Base-by-base conservation (phyloP, 2,888 invertebrate genomes). In the Erebia epiphron region DNA sequence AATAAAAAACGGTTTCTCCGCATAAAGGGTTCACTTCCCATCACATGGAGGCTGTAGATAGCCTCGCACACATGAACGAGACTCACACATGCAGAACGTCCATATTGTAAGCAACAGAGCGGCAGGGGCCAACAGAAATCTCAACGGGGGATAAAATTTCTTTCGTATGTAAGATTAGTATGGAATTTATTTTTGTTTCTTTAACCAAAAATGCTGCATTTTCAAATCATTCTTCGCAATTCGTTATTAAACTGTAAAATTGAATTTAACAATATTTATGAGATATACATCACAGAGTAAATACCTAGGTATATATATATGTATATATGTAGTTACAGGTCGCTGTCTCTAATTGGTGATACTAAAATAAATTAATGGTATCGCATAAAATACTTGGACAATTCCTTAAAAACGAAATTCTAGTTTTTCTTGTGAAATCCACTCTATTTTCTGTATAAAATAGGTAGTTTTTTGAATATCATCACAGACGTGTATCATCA, bases 1-100 rank as follows among this genome's bases (percentile, higher is more conserved):
- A 91, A 92, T 93, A 94, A 91, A 93, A 94, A 94, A 93, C 89
- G 86, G 91, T 91, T 90, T 91, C 91, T 86, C 86, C 85, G 85
- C 90, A 87, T 90, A 93, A 93, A 94, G 94, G 94, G 94, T 94
- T 94, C 90, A 94, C 93, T 94, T 94, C 94, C 94, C 93, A 94
- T 93, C 90, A 87, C 87, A 86, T 83, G 86, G 85, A 88, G 86
- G 86, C 87, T 89, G 87, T 85, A 85, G 87, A 84, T 83, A 85
- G 78, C 82, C 80, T 79, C 79, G 78, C 79, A 79, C 78, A 78
- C 80, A 79, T 76, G 77, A 77, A 74, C 68, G 60, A 68, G 69
- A 70, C 78, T 75, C 80, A 83, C 80, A 82, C 76, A 75, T 75
- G 72, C 75, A 69, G 79, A 78, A 76, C 78, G 78, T 77, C 75